These are phyloP conservation scores for Amaurobius ferox DNA, from an alignment of 2,888 invertebrate species.

Conservation along the genomic window DNA sequence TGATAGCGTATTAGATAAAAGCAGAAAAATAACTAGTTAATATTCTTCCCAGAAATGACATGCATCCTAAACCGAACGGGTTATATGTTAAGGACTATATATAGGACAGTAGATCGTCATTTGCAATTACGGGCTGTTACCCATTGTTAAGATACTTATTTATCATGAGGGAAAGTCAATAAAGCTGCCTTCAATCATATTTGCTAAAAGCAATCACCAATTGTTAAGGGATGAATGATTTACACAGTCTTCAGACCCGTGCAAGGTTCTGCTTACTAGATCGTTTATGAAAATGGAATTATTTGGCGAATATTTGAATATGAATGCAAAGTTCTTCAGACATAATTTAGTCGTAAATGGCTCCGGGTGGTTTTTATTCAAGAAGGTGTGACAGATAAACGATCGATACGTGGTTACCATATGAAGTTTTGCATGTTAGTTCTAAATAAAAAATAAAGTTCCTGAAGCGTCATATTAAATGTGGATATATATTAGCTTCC, in stretches of 20 bases:
- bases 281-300: neutral
- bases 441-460: too few species aligned
- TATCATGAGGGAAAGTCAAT: constrained; percentile 7
- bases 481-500: too few species aligned
- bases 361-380: too few species aligned
- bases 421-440: too few species aligned
- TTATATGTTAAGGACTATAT: too few species aligned
- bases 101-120: neutral
- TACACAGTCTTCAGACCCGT: neutral
- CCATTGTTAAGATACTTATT: neutral
- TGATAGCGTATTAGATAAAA: too few species aligned
- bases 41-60: too few species aligned
- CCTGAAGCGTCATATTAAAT: too few species aligned
- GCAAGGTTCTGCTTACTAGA: neutral
- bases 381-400: too few species aligned
- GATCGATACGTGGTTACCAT: too few species aligned
- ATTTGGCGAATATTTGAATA: neutral
- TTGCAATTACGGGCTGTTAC: neutral
- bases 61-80: neutral
- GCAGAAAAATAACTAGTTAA: too few species aligned
- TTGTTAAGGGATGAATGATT: neutral
- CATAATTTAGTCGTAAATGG: neutral
- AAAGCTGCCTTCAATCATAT: neutral
- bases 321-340: neutral
- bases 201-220: neutral